phyloP scores from a whole-genome alignment of 1,140 invertebrate genomes.

The Nixonia krombeini region DNA sequence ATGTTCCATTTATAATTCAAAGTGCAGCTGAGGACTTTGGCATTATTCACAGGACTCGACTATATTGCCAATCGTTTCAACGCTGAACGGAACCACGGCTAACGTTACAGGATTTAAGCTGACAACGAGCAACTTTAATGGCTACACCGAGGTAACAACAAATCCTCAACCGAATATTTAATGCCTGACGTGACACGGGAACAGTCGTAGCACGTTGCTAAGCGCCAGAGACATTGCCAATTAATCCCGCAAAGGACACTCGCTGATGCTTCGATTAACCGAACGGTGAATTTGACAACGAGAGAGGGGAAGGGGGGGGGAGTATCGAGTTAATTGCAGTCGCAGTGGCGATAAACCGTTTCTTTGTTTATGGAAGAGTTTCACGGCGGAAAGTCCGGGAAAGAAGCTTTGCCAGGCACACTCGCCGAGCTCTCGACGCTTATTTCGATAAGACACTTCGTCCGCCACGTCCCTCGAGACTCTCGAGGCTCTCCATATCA shows the following conservation, averaged over 20 bases:
- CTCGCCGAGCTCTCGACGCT: not conserved
- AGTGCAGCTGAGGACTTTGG: not conserved
- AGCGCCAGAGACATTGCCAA: no score
- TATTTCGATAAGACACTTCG: not conserved
- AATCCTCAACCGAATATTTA: no score
- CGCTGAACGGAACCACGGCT: constrained; percentile 38
- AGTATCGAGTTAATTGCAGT: no score
- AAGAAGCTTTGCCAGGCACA: not conserved
- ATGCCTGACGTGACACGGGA: no score
- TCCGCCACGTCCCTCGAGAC: not conserved
- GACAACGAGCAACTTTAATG: constrained; percentile 22
- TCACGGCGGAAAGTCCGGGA: not conserved
- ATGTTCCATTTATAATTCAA: no score
- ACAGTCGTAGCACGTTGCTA: no score
- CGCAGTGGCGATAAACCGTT: no score
- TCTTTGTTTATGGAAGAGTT: not conserved
- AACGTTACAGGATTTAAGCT: constrained; percentile 46
- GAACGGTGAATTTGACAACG: no score
- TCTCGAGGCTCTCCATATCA: not conserved
- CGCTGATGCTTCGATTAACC: no score
- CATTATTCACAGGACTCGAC: constrained; percentile 27
- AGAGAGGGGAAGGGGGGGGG: no score
- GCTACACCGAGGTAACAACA: constrained; percentile 19
- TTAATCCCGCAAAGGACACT: no score
- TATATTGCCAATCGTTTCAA: constrained; percentile 28